Conservation (phyloP, 1,140 invertebrate genomes). For the Popillia japonica region DNA sequence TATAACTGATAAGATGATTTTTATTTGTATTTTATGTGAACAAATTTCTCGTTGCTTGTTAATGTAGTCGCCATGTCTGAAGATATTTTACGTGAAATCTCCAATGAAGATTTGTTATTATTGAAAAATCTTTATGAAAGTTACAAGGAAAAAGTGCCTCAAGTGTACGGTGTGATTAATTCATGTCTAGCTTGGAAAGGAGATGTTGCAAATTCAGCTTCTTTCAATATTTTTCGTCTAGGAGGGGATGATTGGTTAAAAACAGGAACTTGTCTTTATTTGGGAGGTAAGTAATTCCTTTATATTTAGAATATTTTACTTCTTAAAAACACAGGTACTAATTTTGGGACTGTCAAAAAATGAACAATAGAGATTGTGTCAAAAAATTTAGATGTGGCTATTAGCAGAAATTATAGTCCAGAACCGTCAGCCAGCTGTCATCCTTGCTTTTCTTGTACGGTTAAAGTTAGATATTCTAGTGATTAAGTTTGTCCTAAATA, state of each 20-base stretch:
- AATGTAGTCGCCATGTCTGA: not conserved
- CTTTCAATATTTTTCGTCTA: not conserved
- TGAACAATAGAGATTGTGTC: no score
- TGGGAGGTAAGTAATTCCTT: constrained; percentile 19
- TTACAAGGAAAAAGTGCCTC: not conserved
- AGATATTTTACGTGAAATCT: constrained; percentile 17
- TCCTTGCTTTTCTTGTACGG: no score
- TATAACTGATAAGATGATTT: no score
- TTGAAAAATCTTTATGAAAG: not conserved
- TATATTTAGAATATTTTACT: not conserved
- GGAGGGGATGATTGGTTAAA: not conserved
- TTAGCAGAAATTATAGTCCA: no score
- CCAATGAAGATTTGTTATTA: not conserved
- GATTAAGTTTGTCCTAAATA: no score
- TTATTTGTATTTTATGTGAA: no score
- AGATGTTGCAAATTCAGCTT: no score
- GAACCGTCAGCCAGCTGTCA: no score
- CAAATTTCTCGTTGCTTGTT: no score
- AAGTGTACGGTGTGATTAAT: constrained; percentile 1
- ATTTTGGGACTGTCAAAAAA: not conserved
- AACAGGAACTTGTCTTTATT: constrained; percentile 11
- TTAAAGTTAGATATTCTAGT: no score
- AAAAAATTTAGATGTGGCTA: no score
- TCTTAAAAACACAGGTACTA: not conserved
- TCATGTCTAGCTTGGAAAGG: not conserved